Evolutionary conservation across 2,888 invertebrate species (phyloP), one percentile per base, ranked within the genome.

Genomic region (Sympetrum striolatum): DNA sequence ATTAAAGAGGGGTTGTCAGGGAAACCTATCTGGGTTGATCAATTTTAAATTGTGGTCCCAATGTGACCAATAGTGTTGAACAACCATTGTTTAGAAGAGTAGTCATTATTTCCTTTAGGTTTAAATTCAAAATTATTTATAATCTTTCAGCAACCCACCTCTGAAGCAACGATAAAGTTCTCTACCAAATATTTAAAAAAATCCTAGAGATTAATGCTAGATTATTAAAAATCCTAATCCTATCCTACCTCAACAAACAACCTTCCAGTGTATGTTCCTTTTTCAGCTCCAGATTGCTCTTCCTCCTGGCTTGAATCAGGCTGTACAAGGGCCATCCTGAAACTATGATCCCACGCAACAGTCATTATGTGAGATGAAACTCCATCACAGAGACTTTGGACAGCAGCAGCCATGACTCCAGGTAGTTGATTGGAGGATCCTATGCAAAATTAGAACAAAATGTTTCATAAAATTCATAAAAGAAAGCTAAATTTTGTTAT

Each of bases 271-370:
- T 90, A 80, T 3, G 90, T 90, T 37, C 90, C 90, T 44, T 80
- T 81, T 80, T 90, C 90, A 18, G 58, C 80, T 39, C 80, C 58
- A 80, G 35, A 58, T 90, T 25, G 53, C 10, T 18, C 80, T n/a
- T 80, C 58, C 31, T 90, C 81, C 14, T 90, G 81, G 18, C 37
- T 80, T 25, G 31, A 37, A 15, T 58, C 37, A 1, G 90, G 90
- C 25, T 91, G 90, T 2, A 95, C 95, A 86, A 95, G 93, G 31
- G 95, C 95, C 90, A 94, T 92, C 91, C 95, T 93, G 92, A 95
- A 95, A 90, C 94, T 95, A 93, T 96, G 96, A 93, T 98, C 98
- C 97, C 97, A 98, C 18, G 96, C 96, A 14, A 97, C 97, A n/a
- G 96, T 95, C 0, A 96, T 96, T 0, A 97, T 96, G 92, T 97